These are phyloP conservation scores for Acanthaster planci DNA, from an alignment of 35 echinoderm and acorn worm genomes.

Conservation along the genomic window DNA sequence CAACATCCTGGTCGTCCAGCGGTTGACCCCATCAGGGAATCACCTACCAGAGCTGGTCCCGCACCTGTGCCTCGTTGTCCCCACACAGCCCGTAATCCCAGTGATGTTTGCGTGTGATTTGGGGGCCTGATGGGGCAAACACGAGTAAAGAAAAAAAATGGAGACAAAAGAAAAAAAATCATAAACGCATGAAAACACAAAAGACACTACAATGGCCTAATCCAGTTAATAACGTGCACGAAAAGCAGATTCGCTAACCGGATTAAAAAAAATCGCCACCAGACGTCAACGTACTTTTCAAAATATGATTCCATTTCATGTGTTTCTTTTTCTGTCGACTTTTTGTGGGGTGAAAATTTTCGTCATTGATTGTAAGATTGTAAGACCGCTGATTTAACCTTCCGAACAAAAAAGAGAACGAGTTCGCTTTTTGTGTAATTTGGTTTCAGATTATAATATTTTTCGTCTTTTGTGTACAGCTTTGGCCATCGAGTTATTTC, in stretches of 20 bases:
- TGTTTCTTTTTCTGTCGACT: no score
- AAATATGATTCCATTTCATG: background rate
- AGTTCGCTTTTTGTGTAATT: no score
- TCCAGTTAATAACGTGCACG: background rate
- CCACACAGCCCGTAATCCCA: background rate
- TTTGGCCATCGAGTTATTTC: no score
- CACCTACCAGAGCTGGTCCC: background rate
- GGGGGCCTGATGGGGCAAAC: background rate
- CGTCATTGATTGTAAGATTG: no score
- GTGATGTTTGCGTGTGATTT: constrained; percentile 10
- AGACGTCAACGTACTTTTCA: constrained; percentile 8
- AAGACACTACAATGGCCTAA: background rate
- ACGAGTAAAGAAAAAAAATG: no score
- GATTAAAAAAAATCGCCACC: background rate
- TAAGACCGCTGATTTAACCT: no score
- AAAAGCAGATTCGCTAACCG: background rate
- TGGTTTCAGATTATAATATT: no score
- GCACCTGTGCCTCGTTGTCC: background rate
- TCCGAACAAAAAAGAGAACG: no score
- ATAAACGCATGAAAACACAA: background rate
- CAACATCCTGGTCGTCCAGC: background rate
- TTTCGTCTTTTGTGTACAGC: no score
- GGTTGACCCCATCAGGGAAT: no score
- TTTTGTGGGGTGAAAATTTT: no score
- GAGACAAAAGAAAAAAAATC: background rate